Evolutionary conservation across 2,888 invertebrate species (phyloP), one percentile per base, ranked within the genome.

Genomic region (Volucella inanis): DNA sequence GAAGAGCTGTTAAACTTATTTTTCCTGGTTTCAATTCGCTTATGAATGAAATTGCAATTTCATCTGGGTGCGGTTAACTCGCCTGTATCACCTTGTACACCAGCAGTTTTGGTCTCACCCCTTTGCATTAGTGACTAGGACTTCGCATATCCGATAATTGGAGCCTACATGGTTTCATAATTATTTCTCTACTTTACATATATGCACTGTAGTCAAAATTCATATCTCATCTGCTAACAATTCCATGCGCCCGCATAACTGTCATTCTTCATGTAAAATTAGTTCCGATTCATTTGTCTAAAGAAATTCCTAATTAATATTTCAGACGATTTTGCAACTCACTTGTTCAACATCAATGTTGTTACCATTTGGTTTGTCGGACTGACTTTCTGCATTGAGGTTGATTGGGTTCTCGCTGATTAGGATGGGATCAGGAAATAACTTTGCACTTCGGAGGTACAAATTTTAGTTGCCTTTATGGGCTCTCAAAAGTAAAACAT

Each of bases 281-380:
- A 83, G 83, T 83, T 83, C 74, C 83, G 68, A 78, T 83, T 83
- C 83, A 83, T 83, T 83, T 83, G 83, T 83, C 78, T 68, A 68
- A 83, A 83, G 83, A 78, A 83, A 83, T 83, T 68, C 68, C 72
- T 83, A 78, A 83, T 83, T 83, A 83, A 83, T 78, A 72, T 83
- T 79, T 70, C 68, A 83, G 83, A 74, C 62, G 83, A 62, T 74
- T 80, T 55, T 61, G 50, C 57, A 52, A 67, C 47, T 54, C 10
- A 64, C 43, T 59, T 54, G 45, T 49, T 12, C 11, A 6, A 45
- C 2, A 14, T 15, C 1, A 31, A 49, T 14, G 3, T 22, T 22
- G 22, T 22, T 22, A 1, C 22, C 22, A 22, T 22, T 22, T 22
- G 22, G 22, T 2, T 22, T 22, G 15, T 8, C 15, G n/a, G 22